These are phyloP conservation scores for Oscheius sp. DNA, from an alignment of 2,888 invertebrate genomes.

Conservation along the genomic window DNA sequence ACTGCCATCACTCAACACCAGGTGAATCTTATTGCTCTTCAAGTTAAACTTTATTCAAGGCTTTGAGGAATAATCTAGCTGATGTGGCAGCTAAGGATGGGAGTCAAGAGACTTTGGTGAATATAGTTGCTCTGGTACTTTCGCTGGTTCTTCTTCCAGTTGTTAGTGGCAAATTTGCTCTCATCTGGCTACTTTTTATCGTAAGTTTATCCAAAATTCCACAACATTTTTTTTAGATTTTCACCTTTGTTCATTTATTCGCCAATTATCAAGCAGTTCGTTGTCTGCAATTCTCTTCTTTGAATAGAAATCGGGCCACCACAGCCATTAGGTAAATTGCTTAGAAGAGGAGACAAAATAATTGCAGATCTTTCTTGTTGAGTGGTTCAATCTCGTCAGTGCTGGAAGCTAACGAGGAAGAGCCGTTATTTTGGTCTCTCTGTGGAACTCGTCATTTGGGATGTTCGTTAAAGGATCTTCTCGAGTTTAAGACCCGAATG, in stretches of 20 bases:
- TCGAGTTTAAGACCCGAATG: neutral
- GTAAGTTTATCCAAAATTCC: constrained; percentile 10
- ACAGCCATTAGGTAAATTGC: constrained; percentile 25
- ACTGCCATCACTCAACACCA: constrained; percentile 92
- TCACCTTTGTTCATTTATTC: constrained; percentile 83
- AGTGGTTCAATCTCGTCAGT: constrained; percentile 18
- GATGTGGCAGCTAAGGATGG: constrained; percentile 84
- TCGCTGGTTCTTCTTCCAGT: constrained; percentile 44
- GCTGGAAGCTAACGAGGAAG: constrained; percentile 28
- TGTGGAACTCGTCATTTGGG: constrained; percentile 32
- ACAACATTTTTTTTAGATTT: constrained; percentile 70
- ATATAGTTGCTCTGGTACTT: constrained; percentile 74
- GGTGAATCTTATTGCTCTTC: constrained; percentile 41
- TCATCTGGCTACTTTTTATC: constrained; percentile 79
- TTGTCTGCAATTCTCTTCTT: constrained; percentile 47
- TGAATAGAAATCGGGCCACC: constrained; percentile 54
- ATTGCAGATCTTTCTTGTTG: constrained; percentile 31
- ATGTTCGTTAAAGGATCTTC: constrained; percentile 1
- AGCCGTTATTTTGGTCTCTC: constrained; percentile 35
- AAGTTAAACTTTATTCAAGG: constrained; percentile 72
- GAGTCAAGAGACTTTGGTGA: constrained; percentile 94
- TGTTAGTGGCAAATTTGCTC: constrained; percentile 61
- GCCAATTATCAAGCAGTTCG: constrained; percentile 79
- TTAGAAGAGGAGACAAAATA: no score
- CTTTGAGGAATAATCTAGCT: constrained; percentile 86